Percentiles rank a stretch among this genome's conserved stretches.
phyloP scores from a whole-genome alignment of 2,797 vertebrate species.

The Sphaeramia orbicularis region DNA sequence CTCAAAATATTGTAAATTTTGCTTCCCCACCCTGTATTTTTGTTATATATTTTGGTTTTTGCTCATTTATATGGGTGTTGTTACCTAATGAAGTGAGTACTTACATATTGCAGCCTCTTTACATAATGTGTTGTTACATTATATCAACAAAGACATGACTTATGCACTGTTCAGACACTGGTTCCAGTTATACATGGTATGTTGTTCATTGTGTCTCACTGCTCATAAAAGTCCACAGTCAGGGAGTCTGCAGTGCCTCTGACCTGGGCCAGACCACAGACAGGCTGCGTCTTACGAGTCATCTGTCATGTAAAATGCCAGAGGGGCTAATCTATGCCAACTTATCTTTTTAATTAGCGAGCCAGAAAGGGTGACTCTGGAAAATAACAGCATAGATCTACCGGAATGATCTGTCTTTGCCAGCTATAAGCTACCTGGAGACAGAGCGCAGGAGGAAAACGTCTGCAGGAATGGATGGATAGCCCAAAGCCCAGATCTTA shows the following conservation, averaged over 20 bases:
- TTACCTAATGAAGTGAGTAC: too few species aligned
- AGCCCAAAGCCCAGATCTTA: slow-evolving; percentile 33
- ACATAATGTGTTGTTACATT: too few species aligned
- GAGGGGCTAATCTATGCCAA: slow-evolving; percentile 65
- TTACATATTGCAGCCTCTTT: too few species aligned
- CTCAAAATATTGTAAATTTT: too few species aligned
- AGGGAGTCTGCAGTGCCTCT: slow-evolving; percentile 70
- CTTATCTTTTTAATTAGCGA: slow-evolving; percentile 76
- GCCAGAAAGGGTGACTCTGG: slow-evolving; percentile 56
- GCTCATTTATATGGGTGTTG: too few species aligned
- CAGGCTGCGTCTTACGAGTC: slow-evolving; percentile 71
- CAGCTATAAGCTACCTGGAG: slow-evolving; percentile 31
- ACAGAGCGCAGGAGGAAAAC: slow-evolving; percentile 45
- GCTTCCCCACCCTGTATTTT: too few species aligned
- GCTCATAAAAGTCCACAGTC: slow-evolving; percentile 65
- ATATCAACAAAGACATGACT: too few species aligned
- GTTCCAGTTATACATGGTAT: slow-evolving; percentile 42
- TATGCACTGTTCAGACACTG: too few species aligned
- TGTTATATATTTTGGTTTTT: too few species aligned
- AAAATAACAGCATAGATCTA: slow-evolving; percentile 67
- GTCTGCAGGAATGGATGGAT: slow-evolving; percentile 42
- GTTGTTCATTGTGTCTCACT: slow-evolving; percentile 54
- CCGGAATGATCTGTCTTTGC: slow-evolving; percentile 60
- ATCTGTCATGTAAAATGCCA: slow-evolving; percentile 73
- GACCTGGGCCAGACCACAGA: slow-evolving; percentile 68